Percentiles rank a stretch among this genome's conserved stretches.
phyloP scores from a whole-genome alignment of 2,113 vertebrate species.

The Sula dactylatra region DNA sequence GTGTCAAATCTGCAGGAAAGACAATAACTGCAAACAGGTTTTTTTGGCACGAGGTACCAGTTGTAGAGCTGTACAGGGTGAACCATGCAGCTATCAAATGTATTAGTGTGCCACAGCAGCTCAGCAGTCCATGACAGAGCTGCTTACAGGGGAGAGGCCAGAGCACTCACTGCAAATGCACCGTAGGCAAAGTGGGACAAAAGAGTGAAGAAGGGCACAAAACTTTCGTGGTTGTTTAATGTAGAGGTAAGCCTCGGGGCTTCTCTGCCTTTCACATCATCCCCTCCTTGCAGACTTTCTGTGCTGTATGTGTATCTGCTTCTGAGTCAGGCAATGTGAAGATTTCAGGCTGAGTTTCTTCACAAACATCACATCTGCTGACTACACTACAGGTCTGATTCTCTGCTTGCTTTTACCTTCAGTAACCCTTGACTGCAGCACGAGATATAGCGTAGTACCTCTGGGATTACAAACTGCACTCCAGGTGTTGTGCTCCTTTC shows the following conservation, averaged over 20 bases:
- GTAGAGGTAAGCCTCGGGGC: background rate
- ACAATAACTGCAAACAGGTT: background rate
- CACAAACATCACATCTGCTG: background rate
- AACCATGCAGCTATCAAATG: background rate
- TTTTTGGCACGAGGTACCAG: background rate
- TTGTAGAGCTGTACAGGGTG: background rate
- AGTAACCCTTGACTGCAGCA: background rate
- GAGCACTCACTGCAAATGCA: background rate
- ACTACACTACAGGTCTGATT: background rate
- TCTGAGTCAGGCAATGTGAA: background rate
- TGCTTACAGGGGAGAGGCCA: background rate
- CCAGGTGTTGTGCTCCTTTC: background rate
- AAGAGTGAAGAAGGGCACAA: background rate
- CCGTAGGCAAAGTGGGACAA: background rate
- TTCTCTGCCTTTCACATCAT: background rate
- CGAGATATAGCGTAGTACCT: background rate
- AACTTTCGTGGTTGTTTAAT: rapidly evolving
- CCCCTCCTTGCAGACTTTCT: background rate
- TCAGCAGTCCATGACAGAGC: background rate
- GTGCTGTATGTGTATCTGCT: background rate
- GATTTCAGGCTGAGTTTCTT: background rate
- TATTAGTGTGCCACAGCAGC: background rate
- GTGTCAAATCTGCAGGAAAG: background rate
- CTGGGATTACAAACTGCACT: background rate
- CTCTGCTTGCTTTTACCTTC: background rate